A percentile compares a stretch with the other conserved stretches of the same genome.
Evolutionary conservation across 2,113 vertebrate genomes (phyloP).

Genomic region (Gasterosteus aculeatus): DNA sequence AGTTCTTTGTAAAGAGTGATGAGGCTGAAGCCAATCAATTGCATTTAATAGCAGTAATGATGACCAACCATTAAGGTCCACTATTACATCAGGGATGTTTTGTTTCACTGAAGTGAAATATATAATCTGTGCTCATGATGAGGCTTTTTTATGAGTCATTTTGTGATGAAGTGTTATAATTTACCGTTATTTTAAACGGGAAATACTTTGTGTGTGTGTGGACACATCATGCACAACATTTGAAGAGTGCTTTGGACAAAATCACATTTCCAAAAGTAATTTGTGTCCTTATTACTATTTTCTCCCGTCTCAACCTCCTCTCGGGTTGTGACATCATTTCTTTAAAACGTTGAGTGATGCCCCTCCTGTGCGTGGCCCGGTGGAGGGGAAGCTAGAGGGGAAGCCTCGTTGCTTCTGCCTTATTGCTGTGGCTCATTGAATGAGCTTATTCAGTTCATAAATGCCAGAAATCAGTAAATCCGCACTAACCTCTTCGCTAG

Average conservation of each 20-base stretch:
- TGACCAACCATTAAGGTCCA: neutral
- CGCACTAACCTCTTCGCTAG: neutral
- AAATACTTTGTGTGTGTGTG: too few species aligned
- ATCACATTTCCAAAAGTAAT: neutral
- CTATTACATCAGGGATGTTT: neutral
- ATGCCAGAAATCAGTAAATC: neutral
- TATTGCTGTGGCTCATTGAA: neutral
- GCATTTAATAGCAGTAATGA: neutral
- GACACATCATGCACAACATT: neutral
- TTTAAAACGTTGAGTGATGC: neutral
- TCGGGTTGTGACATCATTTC: neutral
- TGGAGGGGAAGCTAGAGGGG: neutral
- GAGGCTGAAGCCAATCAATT: neutral
- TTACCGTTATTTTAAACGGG: constrained; percentile 24
- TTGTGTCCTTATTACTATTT: neutral
- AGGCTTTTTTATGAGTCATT: constrained; percentile 9
- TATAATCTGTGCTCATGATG: neutral
- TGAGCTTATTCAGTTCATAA: neutral
- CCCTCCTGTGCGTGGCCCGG: neutral
- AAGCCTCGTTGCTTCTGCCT: neutral
- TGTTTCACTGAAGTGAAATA: neutral
- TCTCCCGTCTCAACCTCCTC: neutral
- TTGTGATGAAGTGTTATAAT: constrained; percentile 48
- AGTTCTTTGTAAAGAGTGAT: neutral
- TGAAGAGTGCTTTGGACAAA: neutral